A percentile compares a stretch with the other conserved stretches of the same genome.
These are phyloP conservation scores for Parnassius apollo DNA, from an alignment of 2,888 invertebrate genomes.

Conservation along the genomic window DNA sequence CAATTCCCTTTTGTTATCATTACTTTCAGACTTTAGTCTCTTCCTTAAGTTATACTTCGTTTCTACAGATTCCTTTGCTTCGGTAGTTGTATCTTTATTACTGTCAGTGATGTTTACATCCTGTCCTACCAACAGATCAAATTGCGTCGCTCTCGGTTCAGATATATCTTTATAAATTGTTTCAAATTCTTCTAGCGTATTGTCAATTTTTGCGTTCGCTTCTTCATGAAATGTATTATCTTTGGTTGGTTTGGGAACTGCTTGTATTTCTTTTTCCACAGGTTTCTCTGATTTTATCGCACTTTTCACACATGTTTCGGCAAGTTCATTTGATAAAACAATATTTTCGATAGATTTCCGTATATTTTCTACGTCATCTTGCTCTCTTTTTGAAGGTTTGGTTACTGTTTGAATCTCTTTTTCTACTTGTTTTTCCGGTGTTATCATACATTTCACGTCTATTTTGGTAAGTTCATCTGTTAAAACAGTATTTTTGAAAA, in stretches of 20 bases:
- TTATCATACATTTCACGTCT: constrained; percentile 28
- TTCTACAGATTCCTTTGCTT: constrained; percentile 31
- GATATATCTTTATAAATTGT: constrained; percentile 63
- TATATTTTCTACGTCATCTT: constrained; percentile 24
- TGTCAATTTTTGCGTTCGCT: constrained; percentile 38
- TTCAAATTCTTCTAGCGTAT: constrained; percentile 65
- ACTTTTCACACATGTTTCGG: constrained; percentile 33
- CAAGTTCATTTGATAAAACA: constrained; percentile 38
- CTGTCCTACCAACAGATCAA: constrained; percentile 55
- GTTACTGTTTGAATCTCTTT: not conserved
- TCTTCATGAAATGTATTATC: constrained; percentile 21
- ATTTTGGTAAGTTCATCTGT: constrained; percentile 37
- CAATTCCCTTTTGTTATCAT: constrained; percentile 18
- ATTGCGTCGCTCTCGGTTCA: constrained; percentile 59
- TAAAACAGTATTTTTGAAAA: constrained; percentile 43
- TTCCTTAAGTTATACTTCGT: constrained; percentile 59
- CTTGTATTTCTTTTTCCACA: constrained; percentile 3
- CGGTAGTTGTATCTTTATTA: constrained; percentile 5
- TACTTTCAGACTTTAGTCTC: constrained; percentile 32
- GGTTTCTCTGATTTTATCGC: constrained; percentile 20
- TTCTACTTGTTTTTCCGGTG: constrained; percentile 21
- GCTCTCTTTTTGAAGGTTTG: constrained; percentile 1
- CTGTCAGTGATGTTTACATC: constrained; percentile 33
- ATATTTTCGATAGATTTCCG: constrained; percentile 44
- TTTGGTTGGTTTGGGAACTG: constrained; percentile 2